phyloP scores from a whole-genome alignment of 1,140 invertebrate species.

The Drosophila punjabiensis region DNA sequence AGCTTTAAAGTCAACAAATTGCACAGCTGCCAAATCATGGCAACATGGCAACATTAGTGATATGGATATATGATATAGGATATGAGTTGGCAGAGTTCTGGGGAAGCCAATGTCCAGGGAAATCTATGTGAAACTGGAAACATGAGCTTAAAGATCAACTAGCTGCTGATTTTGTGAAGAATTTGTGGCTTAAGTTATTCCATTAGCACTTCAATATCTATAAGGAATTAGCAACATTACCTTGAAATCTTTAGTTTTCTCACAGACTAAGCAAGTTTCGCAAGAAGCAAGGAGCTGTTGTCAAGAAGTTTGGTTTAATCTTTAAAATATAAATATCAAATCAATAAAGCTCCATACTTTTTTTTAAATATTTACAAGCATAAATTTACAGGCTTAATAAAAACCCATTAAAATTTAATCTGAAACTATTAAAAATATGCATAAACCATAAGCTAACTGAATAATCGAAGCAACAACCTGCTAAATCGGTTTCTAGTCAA shows the following conservation, averaged over 20 bases:
- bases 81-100: too few species aligned
- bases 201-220: too few species aligned
- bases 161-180: rapidly evolving
- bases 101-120: not conserved
- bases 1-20: conserved; percentile 13
- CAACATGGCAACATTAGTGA: not conserved
- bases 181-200: not conserved
- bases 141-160: not conserved
- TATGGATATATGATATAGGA: not conserved
- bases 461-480: not conserved
- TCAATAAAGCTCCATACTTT: not conserved
- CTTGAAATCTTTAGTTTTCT: not conserved
- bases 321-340: too few species aligned
- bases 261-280: too few species aligned
- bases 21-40: conserved; percentile 2
- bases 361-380: too few species aligned
- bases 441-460: not conserved
- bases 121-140: not conserved
- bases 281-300: too few species aligned
- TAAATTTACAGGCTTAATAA: not conserved
- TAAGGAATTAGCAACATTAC: not conserved
- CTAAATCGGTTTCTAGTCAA: not conserved
- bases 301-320: too few species aligned
- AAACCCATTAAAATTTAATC: not conserved
- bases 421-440: not conserved